phyloP scores from a whole-genome alignment of 2,888 invertebrate genomes.

The Synergus laeviventris region DNA sequence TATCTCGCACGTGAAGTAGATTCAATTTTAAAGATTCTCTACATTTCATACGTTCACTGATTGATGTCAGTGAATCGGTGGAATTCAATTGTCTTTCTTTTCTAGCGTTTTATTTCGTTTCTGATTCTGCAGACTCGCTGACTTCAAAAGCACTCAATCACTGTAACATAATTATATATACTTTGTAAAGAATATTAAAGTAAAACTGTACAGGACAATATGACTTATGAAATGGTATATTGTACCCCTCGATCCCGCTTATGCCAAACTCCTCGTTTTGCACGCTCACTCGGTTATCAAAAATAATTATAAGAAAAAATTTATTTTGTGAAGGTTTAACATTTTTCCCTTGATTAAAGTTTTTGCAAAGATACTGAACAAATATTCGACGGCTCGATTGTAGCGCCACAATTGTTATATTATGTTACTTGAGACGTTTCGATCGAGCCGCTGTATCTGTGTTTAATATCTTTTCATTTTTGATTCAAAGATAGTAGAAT shows the following conservation, averaged over 20 bases:
- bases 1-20: slow-evolving; percentile 9
- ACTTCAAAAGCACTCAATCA: slow-evolving; percentile 63
- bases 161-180: slow-evolving; percentile 67
- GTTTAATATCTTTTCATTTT: neutral
- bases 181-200: slow-evolving; percentile 65
- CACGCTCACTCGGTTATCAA: slow-evolving; percentile 53
- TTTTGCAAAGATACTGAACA: neutral
- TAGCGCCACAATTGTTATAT: no score
- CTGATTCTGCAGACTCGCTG: slow-evolving; percentile 62
- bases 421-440: neutral
- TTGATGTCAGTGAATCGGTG: slow-evolving; percentile 62
- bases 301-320: neutral
- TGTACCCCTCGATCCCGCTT: slow-evolving; percentile 64
- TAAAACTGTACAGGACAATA: slow-evolving; percentile 64
- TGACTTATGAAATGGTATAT: slow-evolving; percentile 65
- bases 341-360: neutral
- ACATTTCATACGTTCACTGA: slow-evolving; percentile 68
- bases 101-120: slow-evolving; percentile 32
- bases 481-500: neutral
- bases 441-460: neutral
- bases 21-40: slow-evolving; percentile 41
- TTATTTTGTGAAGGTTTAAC: neutral
- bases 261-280: slow-evolving; percentile 58
- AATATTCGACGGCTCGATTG: no score
- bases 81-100: slow-evolving; percentile 40